These are phyloP conservation scores for Atherix ibis DNA, from an alignment of 2,888 invertebrate genomes.

Conservation along the genomic window DNA sequence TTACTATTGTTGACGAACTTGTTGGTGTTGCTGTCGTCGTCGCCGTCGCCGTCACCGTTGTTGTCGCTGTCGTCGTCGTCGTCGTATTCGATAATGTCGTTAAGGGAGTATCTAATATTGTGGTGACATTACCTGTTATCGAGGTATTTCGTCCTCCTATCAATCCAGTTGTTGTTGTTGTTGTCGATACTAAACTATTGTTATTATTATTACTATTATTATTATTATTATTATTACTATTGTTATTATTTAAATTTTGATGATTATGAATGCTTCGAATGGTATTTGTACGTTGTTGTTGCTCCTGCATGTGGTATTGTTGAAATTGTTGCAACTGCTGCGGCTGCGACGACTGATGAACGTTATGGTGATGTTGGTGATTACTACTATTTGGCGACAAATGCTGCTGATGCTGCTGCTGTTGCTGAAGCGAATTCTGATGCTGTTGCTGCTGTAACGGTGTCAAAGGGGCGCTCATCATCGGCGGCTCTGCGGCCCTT, in stretches of 20 bases:
- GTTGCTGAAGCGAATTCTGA: constrained; percentile 7
- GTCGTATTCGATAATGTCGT: too few relatives aligned
- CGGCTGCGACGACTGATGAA: constrained; percentile 8
- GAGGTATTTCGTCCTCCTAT: constrained; percentile 1
- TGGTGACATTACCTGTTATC: too few relatives aligned
- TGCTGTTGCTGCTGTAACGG: constrained; percentile 12
- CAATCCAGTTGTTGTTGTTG: not conserved
- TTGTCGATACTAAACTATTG: constrained; percentile 15
- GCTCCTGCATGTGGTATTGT: too few relatives aligned
- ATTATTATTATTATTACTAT: constrained; percentile 6
- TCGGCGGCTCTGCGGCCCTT: constrained; percentile 41
- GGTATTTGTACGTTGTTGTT: not conserved
- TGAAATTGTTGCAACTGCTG: constrained; percentile 13
- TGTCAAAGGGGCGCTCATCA: constrained; percentile 32
- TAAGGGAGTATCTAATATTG: too few relatives aligned
- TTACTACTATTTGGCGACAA: constrained; percentile 19
- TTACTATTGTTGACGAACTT: too few relatives aligned
- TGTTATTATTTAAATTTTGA: constrained; percentile 13
- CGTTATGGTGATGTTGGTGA: constrained; percentile 10
- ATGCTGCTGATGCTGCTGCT: constrained; percentile 10
- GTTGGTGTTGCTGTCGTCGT: too few relatives aligned
- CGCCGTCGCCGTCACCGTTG: too few relatives aligned
- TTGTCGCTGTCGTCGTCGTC: too few relatives aligned
- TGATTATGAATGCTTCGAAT: too few relatives aligned
- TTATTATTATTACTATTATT: constrained; percentile 12